phyloP scores from a whole-genome alignment of 92 coral and sea anemone species.

The Phenganax subtilis region DNA sequence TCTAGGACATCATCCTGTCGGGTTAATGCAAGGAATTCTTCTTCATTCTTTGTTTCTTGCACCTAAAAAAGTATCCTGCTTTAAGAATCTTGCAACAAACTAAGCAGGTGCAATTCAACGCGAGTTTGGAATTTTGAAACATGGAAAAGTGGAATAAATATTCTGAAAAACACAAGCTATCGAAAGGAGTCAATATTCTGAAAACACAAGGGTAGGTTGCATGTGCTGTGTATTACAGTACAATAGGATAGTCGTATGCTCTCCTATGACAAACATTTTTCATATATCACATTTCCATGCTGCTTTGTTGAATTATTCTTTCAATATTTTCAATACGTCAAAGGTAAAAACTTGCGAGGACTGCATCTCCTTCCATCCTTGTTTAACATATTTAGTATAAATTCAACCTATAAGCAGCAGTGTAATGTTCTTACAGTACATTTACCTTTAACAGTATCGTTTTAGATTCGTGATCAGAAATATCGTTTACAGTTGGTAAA shows the following conservation, averaged over 20 bases:
- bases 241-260: not conserved
- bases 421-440: slow-evolving; percentile 1
- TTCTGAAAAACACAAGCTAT: slow-evolving; percentile 3
- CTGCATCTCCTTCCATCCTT: not conserved
- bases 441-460: slow-evolving; percentile 12
- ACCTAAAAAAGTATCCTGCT: slow-evolving; percentile 9
- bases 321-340: not conserved
- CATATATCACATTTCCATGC: slow-evolving; percentile 6
- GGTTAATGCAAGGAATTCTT: slow-evolving; percentile 9
- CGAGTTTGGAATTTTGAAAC: not conserved
- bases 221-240: slow-evolving; percentile 18
- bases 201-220: not conserved
- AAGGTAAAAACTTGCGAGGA: slow-evolving; percentile 2
- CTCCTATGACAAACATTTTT: slow-evolving; percentile 3
- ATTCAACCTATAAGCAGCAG: slow-evolving; percentile 1
- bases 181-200: not conserved
- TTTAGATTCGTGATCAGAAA: slow-evolving; percentile 5
- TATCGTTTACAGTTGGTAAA: slow-evolving; percentile 13
- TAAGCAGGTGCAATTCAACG: not conserved
- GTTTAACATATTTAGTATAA: not conserved
- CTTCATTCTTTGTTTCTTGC: slow-evolving; percentile 15
- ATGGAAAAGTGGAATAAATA: not conserved
- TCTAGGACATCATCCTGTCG: slow-evolving; percentile 30
- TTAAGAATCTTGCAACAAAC: not conserved
- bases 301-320: slow-evolving; percentile 14